phyloP scores from a whole-genome alignment of 2,888 invertebrate genomes.

The Allolobophora icterica region DNA sequence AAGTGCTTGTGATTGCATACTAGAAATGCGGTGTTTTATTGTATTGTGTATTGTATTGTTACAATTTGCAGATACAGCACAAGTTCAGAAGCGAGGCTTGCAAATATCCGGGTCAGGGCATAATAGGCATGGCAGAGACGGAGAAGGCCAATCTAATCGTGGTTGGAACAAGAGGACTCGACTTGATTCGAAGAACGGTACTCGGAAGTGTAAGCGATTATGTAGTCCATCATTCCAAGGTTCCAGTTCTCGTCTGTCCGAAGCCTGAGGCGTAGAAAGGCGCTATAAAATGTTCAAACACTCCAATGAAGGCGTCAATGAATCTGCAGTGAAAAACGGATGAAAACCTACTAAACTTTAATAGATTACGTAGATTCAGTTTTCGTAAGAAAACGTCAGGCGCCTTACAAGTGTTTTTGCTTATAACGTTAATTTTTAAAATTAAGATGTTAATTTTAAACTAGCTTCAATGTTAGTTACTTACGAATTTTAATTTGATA shows the following conservation, averaged over 20 bases:
- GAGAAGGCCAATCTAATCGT: constrained; percentile 42
- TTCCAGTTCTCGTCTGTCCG: constrained; percentile 47
- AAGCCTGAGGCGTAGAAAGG: constrained; percentile 12
- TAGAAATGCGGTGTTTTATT: too few relatives aligned
- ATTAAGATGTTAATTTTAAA: neutral
- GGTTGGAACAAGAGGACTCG: constrained; percentile 46
- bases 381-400: neutral
- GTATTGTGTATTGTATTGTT: neutral
- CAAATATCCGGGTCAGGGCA: constrained; percentile 45
- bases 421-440: neutral
- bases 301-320: too few relatives aligned
- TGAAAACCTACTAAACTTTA: neutral
- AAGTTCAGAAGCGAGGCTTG: constrained; percentile 41
- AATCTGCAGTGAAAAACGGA: too few relatives aligned
- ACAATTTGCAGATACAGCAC: constrained; percentile 40
- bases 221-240: constrained; percentile 46
- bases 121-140: constrained; percentile 42
- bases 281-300: neutral
- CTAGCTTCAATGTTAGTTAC: neutral
- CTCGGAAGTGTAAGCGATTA: constrained; percentile 48
- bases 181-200: constrained; percentile 42
- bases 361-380: neutral
- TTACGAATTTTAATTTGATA: neutral
- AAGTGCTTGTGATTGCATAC: neutral
- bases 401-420: neutral